Evolutionary conservation across 2,888 invertebrate species (phyloP).

Genomic region (Nezara viridula): DNA sequence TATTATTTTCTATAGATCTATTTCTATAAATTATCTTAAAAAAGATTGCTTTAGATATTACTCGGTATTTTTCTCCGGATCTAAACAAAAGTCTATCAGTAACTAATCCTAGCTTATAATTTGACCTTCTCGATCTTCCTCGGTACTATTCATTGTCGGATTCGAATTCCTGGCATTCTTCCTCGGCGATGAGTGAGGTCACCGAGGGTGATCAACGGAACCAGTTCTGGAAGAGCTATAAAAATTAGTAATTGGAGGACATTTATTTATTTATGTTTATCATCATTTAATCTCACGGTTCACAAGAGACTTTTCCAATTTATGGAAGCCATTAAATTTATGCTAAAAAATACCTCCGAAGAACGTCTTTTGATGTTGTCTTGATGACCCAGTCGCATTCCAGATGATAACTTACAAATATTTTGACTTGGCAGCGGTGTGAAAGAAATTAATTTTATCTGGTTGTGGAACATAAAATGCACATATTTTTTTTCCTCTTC

Average conservation of each 20-base stretch:
- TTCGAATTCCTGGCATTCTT: background rate
- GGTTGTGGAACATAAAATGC: background rate
- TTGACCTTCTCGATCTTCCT: background rate
- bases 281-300: conserved; percentile 32
- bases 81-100: background rate
- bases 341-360: conserved; percentile 18
- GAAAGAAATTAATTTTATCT: conserved; percentile 31
- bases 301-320: conserved; percentile 15
- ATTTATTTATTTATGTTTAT: conserved; percentile 36
- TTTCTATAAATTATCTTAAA: too few species aligned
- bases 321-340: conserved; percentile 43
- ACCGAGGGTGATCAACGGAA: background rate
- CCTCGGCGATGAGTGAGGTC: background rate
- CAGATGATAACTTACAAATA: background rate
- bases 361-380: conserved; percentile 12
- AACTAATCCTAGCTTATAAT: background rate
- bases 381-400: conserved; percentile 19
- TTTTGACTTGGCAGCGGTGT: background rate
- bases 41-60: background rate
- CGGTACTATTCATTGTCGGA: background rate
- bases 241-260: conserved; percentile 23
- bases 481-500: background rate
- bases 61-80: background rate
- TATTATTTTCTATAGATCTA: too few species aligned
- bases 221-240: conserved; percentile 19